Evolutionary conservation across 2,113 vertebrate species (phyloP).

Genomic region (Pomatostomus ruficeps): DNA sequence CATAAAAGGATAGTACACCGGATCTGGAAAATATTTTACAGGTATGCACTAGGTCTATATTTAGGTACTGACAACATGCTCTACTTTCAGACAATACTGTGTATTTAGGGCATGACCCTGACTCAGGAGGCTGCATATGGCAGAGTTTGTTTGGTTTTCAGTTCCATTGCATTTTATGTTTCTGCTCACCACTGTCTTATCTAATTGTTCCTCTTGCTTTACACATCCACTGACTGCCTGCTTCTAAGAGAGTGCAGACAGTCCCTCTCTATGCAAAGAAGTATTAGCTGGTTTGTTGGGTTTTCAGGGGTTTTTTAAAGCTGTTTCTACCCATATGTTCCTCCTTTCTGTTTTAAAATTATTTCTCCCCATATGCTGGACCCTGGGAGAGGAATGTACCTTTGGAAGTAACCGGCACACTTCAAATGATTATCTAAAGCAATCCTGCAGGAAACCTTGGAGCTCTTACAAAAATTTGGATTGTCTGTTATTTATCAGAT

Average conservation of each 20-base stretch:
- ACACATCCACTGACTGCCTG: not conserved
- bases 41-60: not conserved
- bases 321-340: not conserved
- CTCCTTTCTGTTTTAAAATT: not conserved
- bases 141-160: not conserved
- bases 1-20: not conserved
- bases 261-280: not conserved
- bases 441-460: conserved; percentile 64
- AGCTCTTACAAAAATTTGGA: conserved; percentile 51
- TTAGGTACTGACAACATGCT: not conserved
- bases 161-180: not conserved
- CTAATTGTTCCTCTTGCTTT: not conserved
- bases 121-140: not conserved
- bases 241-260: not conserved
- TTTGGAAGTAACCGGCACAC: conserved; percentile 20
- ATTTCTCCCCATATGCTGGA: not conserved
- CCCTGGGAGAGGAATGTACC: conserved; percentile 37
- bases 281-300: not conserved
- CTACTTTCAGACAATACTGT: not conserved
- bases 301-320: not conserved
- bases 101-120: not conserved
- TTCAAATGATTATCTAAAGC: conserved; percentile 66
- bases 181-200: not conserved
- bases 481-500: conserved; percentile 53
- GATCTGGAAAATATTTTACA: not conserved